Base-by-base conservation (phyloP, 2,888 invertebrate genomes). In the Sesia apiformis region DNA sequence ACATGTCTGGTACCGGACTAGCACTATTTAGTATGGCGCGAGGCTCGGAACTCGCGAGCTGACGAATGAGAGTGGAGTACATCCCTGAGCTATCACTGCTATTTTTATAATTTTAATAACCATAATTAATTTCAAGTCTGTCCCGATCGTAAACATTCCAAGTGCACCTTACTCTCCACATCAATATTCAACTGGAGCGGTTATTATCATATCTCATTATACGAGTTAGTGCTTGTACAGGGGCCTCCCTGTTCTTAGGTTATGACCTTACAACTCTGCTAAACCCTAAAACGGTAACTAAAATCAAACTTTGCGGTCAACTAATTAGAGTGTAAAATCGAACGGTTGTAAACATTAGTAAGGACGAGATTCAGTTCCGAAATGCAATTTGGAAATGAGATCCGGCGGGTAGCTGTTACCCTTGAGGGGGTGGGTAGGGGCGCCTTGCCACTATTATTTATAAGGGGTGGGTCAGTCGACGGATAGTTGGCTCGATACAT, bases 151-250 rank as follows among this genome's bases (percentile, higher is more conserved):
- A 79, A 82, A 81, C 78, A 79, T 70, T 74, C 70, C 72, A 71
- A 84, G 76, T 84, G 84, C 86, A 86, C 81, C 80, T 77, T 78
- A 78, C 54, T 88, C 80, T 72, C 76, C 74, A 75, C 87, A 88
- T 89, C 88, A 89, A 89, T 89, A 88, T 89, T 89, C 88, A 81
- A 81, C 74, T 73, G 76, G 74, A 80, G 80, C 87, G 81, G 88
- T 88, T 89, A 88, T 89, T 89, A 89, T 88, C 89, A 88, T 89
- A 89, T 89, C 88, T 89, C 89, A 89, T 89, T 89, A 89, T 89
- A 84, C 86, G 79, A 89, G 88, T 89, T 89, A 89, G 88, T 85
- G 85, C 85, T 85, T 78, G 80, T 78, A 79, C 76, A 81, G 78
- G 64, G 53, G 58, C 43, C 52, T 49, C 42, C 78, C 84, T 85